Evolutionary conservation across 2,797 vertebrate genomes (phyloP).

Genomic region (Centropyge bicolor): DNA sequence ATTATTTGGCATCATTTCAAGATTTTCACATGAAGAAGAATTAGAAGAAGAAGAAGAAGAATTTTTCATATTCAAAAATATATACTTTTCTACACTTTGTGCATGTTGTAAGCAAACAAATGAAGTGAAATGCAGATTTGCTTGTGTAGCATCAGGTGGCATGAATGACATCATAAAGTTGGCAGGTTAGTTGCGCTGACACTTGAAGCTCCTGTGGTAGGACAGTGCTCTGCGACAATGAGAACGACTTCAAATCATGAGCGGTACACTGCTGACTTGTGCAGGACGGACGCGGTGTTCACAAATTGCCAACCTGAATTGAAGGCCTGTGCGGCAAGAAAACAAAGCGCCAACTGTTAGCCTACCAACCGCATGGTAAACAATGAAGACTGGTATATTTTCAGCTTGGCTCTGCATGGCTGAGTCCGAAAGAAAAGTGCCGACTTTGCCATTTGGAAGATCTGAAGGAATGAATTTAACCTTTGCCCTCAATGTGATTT

Average conservation of each 20-base stretch:
- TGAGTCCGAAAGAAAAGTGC: constrained; percentile 28
- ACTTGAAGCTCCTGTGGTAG: constrained; percentile 5
- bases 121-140: neutral
- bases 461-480: neutral
- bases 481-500: constrained; percentile 1
- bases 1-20: neutral
- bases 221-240: neutral
- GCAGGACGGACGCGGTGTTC: constrained; percentile 23
- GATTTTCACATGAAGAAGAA: neutral
- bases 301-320: constrained; percentile 62
- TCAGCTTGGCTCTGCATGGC: constrained; percentile 26
- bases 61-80: neutral
- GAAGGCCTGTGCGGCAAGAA: constrained; percentile 45
- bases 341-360: constrained; percentile 59
- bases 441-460: constrained; percentile 21
- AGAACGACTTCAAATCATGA: constrained; percentile 28
- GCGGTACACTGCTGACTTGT: constrained; percentile 24
- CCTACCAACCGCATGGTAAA: constrained; percentile 13
- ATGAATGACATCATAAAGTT: neutral
- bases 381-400: constrained; percentile 33
- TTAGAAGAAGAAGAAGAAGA: too few relatives aligned
- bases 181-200: neutral
- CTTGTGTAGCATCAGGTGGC: neutral
- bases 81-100: neutral
- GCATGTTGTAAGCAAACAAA: neutral